Evolutionary conservation across 1,140 invertebrate species (phyloP).

Genomic region (Pseudomyrmex pallidus): DNA sequence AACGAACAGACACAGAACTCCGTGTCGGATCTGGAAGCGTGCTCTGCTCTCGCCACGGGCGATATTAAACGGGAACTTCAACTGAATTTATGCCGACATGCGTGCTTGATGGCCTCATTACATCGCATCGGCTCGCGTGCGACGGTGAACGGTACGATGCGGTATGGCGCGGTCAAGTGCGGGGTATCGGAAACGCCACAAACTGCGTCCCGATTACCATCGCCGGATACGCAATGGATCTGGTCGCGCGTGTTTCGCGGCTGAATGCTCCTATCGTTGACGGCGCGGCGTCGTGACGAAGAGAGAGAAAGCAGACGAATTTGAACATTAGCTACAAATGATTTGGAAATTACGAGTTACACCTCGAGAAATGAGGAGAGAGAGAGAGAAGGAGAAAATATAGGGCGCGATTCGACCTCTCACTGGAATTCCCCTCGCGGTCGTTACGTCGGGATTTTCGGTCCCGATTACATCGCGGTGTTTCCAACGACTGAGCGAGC

Average conservation of each 20-base stretch:
- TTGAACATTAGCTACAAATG: conserved; percentile 47
- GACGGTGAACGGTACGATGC: not conserved
- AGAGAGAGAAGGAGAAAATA: not conserved
- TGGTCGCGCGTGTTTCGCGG: conserved; percentile 30
- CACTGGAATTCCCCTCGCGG: conserved; percentile 19
- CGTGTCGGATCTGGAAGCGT: conserved; percentile 22
- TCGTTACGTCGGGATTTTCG: conserved; percentile 52
- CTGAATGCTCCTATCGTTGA: conserved; percentile 21
- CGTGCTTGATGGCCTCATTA: conserved; percentile 54
- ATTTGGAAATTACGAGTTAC: conserved; percentile 50
- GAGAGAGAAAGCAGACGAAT: conserved; percentile 15
- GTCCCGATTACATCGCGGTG: conserved; percentile 46
- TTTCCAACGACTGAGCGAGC: conserved; percentile 1
- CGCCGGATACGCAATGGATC: conserved; percentile 2
- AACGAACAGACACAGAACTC: conserved; percentile 22
- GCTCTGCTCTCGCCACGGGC: conserved; percentile 16
- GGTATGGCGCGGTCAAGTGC: not conserved
- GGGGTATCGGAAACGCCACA: conserved; percentile 29
- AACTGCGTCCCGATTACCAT: conserved; percentile 50
- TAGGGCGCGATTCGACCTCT: conserved; percentile 6
- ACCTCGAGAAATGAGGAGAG: not conserved
- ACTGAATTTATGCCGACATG: conserved; percentile 56
- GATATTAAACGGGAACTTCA: conserved; percentile 50
- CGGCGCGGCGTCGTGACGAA: not conserved
- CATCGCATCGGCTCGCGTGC: conserved; percentile 22